Conservation (phyloP, 1,140 invertebrate genomes). For the Dendrolimus kikuchii region DNA sequence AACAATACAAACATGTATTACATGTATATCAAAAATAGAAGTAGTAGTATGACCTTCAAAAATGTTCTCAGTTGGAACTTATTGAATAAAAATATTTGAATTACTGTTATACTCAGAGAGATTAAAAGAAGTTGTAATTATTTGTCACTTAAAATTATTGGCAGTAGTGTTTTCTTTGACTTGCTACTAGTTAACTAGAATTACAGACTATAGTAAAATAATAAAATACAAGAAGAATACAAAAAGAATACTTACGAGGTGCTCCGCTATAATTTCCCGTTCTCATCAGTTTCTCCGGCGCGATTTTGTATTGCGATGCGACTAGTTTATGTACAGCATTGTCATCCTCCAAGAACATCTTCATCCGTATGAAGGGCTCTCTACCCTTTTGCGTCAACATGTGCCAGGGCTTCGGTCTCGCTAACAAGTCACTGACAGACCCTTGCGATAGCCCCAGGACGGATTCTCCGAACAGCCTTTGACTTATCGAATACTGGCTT, state of each 20-base stretch:
- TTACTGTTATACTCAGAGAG: too few species aligned
- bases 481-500: conserved; percentile 98
- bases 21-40: too few species aligned
- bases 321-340: conserved; percentile 97
- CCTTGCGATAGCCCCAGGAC: conserved; percentile 97
- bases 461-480: conserved; percentile 97
- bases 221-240: not conserved
- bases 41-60: too few species aligned
- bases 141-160: too few species aligned
- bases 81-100: too few species aligned
- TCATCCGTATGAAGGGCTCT: conserved; percentile 98
- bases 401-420: conserved; percentile 96
- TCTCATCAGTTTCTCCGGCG: conserved; percentile 95
- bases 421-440: conserved; percentile 94
- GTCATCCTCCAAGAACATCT: conserved; percentile 97
- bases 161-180: too few species aligned
- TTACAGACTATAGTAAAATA: too few species aligned
- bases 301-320: conserved; percentile 97
- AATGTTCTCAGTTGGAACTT: too few species aligned
- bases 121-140: too few species aligned
- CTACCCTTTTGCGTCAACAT: conserved; percentile 97
- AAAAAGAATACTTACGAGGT: conserved; percentile 77
- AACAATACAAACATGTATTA: too few species aligned
- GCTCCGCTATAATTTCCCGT: conserved; percentile 92
- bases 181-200: too few species aligned